These are phyloP conservation scores for Misgurnus anguillicaudatus DNA, from an alignment of 2,113 vertebrate species.

Conservation along the genomic window DNA sequence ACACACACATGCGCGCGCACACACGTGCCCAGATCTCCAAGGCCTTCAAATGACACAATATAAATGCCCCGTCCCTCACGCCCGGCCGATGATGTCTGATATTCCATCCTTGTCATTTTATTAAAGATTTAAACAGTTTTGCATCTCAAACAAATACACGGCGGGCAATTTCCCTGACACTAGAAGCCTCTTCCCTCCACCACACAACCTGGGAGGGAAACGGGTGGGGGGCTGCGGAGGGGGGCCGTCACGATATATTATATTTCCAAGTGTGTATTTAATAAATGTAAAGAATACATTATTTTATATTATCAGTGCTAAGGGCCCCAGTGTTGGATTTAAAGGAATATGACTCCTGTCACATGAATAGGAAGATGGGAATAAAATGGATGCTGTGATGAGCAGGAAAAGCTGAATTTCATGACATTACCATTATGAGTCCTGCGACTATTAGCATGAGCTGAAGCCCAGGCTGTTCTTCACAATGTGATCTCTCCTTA, in stretches of 20 bases:
- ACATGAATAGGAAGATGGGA: slow-evolving; percentile 52
- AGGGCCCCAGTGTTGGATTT: slow-evolving; percentile 54
- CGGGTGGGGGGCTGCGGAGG: slow-evolving; percentile 6
- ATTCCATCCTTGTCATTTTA: slow-evolving; percentile 76
- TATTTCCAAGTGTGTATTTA: slow-evolving; percentile 68
- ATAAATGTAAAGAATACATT: slow-evolving; percentile 70
- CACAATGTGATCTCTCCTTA: slow-evolving; percentile 54
- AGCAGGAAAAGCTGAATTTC: slow-evolving; percentile 41
- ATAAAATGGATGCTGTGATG: slow-evolving; percentile 40
- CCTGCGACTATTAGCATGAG: slow-evolving; percentile 50
- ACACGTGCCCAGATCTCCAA: slow-evolving; percentile 42
- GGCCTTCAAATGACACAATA: slow-evolving; percentile 65
- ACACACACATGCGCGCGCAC: slow-evolving; percentile 16
- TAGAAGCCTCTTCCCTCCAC: slow-evolving; percentile 53
- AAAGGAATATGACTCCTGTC: slow-evolving; percentile 55
- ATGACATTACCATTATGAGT: slow-evolving; percentile 61
- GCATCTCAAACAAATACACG: slow-evolving; percentile 71
- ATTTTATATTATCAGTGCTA: slow-evolving; percentile 60
- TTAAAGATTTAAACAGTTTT: slow-evolving; percentile 77
- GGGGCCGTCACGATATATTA: slow-evolving; percentile 61
- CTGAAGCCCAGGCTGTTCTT: slow-evolving; percentile 49
- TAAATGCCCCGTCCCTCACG: slow-evolving; percentile 62
- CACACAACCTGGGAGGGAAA: slow-evolving; percentile 24
- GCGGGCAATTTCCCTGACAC: slow-evolving; percentile 65
- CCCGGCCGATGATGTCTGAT: slow-evolving; percentile 67